Base-by-base conservation (phyloP, 1,140 invertebrate species). In the Brachionus calyciflorus region DNA sequence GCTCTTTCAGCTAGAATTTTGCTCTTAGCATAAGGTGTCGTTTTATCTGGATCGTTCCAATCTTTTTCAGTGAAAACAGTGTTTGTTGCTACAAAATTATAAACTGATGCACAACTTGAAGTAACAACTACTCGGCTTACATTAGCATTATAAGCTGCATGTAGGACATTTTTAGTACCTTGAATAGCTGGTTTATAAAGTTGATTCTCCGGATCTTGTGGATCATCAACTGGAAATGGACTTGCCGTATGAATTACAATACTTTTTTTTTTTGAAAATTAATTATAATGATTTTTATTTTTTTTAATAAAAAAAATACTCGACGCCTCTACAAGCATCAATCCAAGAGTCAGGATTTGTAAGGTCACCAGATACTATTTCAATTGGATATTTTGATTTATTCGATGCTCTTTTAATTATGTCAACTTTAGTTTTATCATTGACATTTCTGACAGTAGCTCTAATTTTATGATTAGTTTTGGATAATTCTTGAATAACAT, bases 81-180 rank as follows among this genome's bases (percentile, higher is more conserved):
- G 14, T 82, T 79, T 7, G 89, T 81, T 44, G 88, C 87, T 19
- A 83, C 86, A 77, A 86, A 82, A 33, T 60, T 33, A 30, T 60
- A 60, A 60, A 60, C 28, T 19, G 55, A 21, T 17, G 28, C 60
- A 41, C 33, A 65, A n/a, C 87, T 88, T 77, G 87, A 88, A 1
- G 88, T 89, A 4, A 89, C 77, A 5, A 89, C 88, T 4, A 89
- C 87, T 79, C 88, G 82, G 77, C 86, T 86, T 33, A 89, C 86
- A 9, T 82, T 81, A 10, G 82, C 81, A 21, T 82, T 80, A 26
- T 82, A 81, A 1, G 82, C 82, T 49, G 88, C 88, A 78, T 85
- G 83, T 1, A 89, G 80, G 6, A 89, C 87, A 76, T 81, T 84
- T 53, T 86, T 80, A 3, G 88, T 89, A 1, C 88, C 88, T 69